A percentile compares a stretch with the other conserved stretches of the same genome.
phyloP scores from a whole-genome alignment of 2,888 invertebrate genomes.

The Alviniconcha strummeri region DNA sequence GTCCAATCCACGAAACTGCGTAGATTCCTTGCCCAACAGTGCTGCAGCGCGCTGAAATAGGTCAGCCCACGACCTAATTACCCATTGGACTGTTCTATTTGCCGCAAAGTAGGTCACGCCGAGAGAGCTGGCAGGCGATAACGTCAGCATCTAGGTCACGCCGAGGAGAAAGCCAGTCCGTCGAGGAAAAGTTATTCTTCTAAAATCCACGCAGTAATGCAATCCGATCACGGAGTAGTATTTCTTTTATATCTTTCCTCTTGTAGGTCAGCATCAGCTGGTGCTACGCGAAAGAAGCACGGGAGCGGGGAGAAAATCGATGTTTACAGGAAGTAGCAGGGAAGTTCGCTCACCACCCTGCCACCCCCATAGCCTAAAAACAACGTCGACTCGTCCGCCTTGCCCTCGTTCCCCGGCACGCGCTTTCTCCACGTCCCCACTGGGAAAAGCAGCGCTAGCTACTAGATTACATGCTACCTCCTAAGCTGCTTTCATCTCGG shows the following conservation, averaged over 20 bases:
- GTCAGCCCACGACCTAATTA: constrained; percentile 30
- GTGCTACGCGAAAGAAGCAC: no score
- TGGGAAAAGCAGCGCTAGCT: no score
- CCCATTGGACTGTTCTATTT: constrained; percentile 27
- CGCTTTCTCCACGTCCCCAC: not conserved
- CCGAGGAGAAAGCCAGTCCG: not conserved
- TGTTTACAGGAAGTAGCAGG: not conserved
- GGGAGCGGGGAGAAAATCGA: not conserved
- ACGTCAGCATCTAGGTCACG: not conserved
- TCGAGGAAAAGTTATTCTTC: no score
- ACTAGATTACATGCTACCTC: no score
- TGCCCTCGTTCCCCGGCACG: constrained; percentile 21
- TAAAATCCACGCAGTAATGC: no score
- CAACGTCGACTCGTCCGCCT: not conserved
- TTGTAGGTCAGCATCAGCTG: no score
- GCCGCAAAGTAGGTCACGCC: constrained; percentile 23
- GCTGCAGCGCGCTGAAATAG: not conserved
- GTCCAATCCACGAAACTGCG: not conserved
- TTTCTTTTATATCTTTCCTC: no score
- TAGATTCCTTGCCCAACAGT: constrained; percentile 1
- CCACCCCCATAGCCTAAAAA: not conserved
- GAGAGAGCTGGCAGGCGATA: constrained; percentile 3
- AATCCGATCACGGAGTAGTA: no score
- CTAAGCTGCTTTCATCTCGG: not conserved
- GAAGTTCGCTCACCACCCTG: not conserved